Evolutionary conservation across 2,888 invertebrate genomes (phyloP).

Genomic region (Parascotia fuliginaria): DNA sequence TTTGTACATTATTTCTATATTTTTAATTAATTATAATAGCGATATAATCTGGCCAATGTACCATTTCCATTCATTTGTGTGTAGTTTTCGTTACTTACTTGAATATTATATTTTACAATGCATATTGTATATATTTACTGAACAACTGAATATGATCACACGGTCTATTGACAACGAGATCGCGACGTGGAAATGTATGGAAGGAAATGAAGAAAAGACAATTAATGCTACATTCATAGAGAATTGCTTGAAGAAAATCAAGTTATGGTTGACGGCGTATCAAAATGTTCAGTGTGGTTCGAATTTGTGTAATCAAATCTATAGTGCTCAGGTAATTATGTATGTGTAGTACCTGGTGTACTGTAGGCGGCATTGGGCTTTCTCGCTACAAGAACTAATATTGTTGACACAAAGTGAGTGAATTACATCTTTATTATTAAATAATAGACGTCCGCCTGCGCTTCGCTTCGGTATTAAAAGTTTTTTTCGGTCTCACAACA

Average conservation of each 20-base stretch:
- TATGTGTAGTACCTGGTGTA: no score
- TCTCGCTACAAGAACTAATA: no score
- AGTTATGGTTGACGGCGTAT: constrained; percentile 50
- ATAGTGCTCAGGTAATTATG: no score
- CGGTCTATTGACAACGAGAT: constrained; percentile 30
- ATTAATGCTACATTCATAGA: not conserved
- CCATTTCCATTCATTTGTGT: constrained; percentile 6
- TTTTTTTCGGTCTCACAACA: no score
- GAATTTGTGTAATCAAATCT: not conserved
- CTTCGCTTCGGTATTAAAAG: no score
- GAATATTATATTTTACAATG: constrained; percentile 42
- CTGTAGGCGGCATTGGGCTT: no score
- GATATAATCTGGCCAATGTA: not conserved
- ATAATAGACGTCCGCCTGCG: no score
- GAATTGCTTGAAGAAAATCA: constrained; percentile 21
- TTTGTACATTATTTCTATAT: constrained; percentile 13
- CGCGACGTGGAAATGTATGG: not conserved
- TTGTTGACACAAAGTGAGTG: no score
- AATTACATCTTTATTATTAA: no score
- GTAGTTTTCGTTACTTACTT: constrained; percentile 38
- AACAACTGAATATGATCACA: constrained; percentile 47
- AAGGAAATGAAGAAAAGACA: not conserved
- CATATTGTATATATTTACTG: constrained; percentile 41
- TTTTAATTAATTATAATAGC: not conserved
- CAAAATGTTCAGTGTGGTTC: constrained; percentile 41